Conservation (phyloP, 2,113 vertebrate species). For the Gobio gobio region DNA sequence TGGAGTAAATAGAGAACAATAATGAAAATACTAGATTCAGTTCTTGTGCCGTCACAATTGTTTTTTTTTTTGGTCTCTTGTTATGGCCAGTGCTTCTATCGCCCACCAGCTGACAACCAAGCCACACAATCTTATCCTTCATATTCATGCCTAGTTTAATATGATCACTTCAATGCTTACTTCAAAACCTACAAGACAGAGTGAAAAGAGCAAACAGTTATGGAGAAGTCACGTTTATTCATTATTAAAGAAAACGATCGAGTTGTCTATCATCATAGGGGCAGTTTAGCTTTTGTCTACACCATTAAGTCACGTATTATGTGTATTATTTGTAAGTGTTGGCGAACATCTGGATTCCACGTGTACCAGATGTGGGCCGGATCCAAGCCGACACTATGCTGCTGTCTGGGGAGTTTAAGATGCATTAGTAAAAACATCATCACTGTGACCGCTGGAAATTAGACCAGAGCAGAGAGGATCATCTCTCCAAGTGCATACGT, state of each 20-base stretch:
- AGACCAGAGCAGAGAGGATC: neutral
- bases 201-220: neutral
- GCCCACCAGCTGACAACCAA: too few relatives aligned
- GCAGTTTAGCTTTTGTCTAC: neutral
- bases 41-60: neutral
- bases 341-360: too few relatives aligned
- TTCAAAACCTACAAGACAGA: neutral
- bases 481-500: neutral
- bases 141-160: neutral
- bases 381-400: too few relatives aligned
- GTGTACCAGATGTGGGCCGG: too few relatives aligned
- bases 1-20: neutral
- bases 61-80: too few relatives aligned
- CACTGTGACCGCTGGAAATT: neutral
- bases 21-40: neutral
- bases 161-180: neutral
- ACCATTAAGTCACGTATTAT: neutral
- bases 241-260: neutral
- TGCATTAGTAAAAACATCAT: neutral
- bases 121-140: neutral
- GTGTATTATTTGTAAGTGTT: too few relatives aligned
- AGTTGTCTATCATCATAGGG: neutral
- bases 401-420: neutral
- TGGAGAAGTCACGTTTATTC: conserved; percentile 5
- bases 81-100: too few relatives aligned